Evolutionary conservation across 2,888 invertebrate species (phyloP).

Genomic region (Pristionchus japonicus): DNA sequence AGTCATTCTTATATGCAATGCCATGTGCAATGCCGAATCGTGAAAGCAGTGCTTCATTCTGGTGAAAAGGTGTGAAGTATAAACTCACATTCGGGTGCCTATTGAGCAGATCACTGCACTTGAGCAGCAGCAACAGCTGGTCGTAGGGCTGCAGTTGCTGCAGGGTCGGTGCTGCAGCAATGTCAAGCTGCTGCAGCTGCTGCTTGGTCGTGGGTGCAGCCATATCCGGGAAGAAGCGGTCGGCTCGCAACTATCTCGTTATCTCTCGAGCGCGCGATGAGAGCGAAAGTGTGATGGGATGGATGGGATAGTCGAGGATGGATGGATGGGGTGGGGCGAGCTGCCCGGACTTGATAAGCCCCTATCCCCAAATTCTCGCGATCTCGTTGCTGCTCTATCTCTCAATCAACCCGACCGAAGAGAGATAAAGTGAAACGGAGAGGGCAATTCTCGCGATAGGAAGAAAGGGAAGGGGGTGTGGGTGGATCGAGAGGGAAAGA

Average conservation of each 20-base stretch:
- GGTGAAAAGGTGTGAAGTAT: no score
- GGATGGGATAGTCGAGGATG: not conserved
- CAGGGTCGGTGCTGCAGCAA: not conserved
- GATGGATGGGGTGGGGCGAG: not conserved
- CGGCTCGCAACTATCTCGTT: not conserved
- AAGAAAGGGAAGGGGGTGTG: not conserved
- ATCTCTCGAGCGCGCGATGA: no score
- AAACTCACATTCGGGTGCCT: not conserved
- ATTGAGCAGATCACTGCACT: not conserved
- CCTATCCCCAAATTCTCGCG: not conserved
- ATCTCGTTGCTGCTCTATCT: no score
- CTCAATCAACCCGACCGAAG: no score
- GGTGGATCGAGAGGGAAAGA: not conserved
- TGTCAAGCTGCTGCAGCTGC: not conserved
- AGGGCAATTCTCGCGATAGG: not conserved
- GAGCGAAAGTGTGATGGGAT: constrained; percentile 9
- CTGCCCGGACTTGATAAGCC: not conserved
- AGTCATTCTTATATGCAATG: no score
- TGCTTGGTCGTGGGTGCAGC: not conserved
- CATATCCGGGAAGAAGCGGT: not conserved
- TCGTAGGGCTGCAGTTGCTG: not conserved
- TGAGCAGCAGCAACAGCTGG: not conserved
- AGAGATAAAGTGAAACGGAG: no score
- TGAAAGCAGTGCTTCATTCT: no score
- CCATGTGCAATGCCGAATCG: no score